Evolutionary conservation across 2,888 invertebrate genomes (phyloP), one percentile per base, ranked within the genome.

Genomic region (Andrena hattorfiana): DNA sequence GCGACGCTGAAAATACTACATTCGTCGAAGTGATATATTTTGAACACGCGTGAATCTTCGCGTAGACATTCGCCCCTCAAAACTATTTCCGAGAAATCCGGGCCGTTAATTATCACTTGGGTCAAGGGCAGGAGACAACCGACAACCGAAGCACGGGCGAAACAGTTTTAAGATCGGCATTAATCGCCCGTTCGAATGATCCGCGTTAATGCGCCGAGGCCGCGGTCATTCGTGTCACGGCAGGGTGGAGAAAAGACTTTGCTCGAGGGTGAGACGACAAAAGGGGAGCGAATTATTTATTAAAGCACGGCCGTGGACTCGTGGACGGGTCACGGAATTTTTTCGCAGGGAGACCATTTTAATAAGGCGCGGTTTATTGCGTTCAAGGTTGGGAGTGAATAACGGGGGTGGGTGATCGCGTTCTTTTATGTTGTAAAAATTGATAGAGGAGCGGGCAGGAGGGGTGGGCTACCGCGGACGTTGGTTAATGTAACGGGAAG

Each of bases 241-340:
- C 30, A 16, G 16, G n/a, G 13, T 1, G 56, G n/a, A 32, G 42
- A 13, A 59, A 26, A 23, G 10, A 54, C 1, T 20, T 26, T 16
- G 35, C n/a, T 48, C 23, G 48, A 64, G 63, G 70, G 20, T 4
- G 60, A 54, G 20, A 28, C 49, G 28, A 54, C 32, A 76, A 62
- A 56, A 48, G 64, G 30, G 28, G 35, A 8, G 64, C 48, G 28
- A 20, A 77, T 81, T 77, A 68, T 72, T 81, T 72, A 81, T 81
- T 68, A 63, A 77, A 49, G 2, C 16, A 2, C 10, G 32, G 16
- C 66, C 54, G 10, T 16, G n/a, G 10, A 32, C 48, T 49, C 30
- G 30, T n/a, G 13, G 59, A 13, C 26, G 2, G 49, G 35, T 76
- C 51, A 20, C 42, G 20, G 30, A n/a, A 59, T 62, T 54, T 69